Conservation (phyloP, 2,113 vertebrate genomes). For the Entelurus aequoreus region DNA sequence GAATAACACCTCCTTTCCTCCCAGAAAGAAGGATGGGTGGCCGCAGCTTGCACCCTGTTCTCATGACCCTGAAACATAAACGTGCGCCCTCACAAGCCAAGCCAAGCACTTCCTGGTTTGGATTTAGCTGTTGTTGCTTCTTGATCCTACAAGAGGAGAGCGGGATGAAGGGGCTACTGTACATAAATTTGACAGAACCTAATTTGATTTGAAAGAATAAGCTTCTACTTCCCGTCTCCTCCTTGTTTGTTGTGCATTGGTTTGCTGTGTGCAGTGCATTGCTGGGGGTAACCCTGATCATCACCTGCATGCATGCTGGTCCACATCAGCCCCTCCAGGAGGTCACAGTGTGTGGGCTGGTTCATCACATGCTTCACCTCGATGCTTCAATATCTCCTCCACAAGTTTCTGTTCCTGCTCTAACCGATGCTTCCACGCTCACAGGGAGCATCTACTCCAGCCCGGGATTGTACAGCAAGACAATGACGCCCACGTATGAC, state of each 20-base stretch:
- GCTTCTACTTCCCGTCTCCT: conserved; percentile 5
- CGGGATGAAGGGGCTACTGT: conserved; percentile 9
- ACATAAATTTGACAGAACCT: conserved; percentile 32
- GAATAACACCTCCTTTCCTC: conserved; percentile 36
- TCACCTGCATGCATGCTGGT: conserved; percentile 62
- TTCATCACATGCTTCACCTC: conserved; percentile 33
- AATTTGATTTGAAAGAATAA: not conserved
- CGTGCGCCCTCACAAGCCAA: conserved; percentile 34
- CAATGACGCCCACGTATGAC: conserved; percentile 98
- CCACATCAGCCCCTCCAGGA: conserved; percentile 38
- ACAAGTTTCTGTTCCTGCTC: not conserved
- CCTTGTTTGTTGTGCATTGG: conserved; percentile 34
- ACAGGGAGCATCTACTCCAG: conserved; percentile 98
- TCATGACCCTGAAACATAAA: conserved; percentile 54
- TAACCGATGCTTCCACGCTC: conserved; percentile 33
- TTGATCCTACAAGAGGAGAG: conserved; percentile 47
- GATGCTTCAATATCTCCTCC: too few species aligned
- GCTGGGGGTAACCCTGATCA: conserved; percentile 27
- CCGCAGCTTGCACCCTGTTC: conserved; percentile 50
- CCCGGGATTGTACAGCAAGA: conserved; percentile 97
- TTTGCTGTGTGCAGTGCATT: conserved; percentile 57
- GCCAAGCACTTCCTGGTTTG: conserved; percentile 61
- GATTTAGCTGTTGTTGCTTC: conserved; percentile 51
- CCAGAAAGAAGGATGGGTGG: conserved; percentile 27
- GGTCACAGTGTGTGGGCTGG: conserved; percentile 36